Percentiles rank a stretch among this genome's conserved stretches.
These are phyloP conservation scores for Corvus moneduloides DNA, from an alignment of 2,113 vertebrate species.

Conservation along the genomic window DNA sequence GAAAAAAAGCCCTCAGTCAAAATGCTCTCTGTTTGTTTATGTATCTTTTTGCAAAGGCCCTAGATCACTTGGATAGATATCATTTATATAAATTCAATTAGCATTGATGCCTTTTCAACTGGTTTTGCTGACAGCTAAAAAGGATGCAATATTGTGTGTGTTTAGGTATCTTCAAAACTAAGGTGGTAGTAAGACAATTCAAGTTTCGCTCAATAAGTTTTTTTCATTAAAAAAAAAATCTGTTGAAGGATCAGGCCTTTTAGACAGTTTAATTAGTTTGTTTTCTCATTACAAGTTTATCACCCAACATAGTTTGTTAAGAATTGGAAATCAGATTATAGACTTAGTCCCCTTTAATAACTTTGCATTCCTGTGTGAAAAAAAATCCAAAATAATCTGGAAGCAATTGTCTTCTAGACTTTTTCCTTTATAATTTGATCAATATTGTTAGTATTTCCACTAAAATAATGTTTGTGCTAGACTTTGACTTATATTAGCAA, in stretches of 20 bases:
- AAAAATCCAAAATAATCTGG: not conserved
- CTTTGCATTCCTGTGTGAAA: not conserved
- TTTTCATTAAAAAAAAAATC: not conserved
- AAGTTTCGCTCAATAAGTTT: not conserved
- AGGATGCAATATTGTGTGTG: not conserved
- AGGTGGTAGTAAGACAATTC: not conserved
- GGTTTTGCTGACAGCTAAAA: not conserved
- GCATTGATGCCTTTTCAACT: not conserved
- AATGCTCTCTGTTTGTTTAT: not conserved
- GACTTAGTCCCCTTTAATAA: not conserved
- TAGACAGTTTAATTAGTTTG: not conserved
- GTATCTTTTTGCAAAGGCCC: not conserved
- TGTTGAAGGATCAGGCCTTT: not conserved
- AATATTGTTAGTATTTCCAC: not conserved
- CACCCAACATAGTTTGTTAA: not conserved
- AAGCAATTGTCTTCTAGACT: not conserved
- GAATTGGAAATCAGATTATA: not conserved
- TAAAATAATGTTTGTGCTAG: not conserved
- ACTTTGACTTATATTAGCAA: not conserved
- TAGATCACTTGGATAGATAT: not conserved
- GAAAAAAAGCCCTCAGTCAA: not conserved
- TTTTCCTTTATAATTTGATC: not conserved
- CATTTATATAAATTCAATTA: not conserved
- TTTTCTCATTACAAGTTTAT: not conserved
- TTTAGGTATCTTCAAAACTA: not conserved